These are phyloP conservation scores for human (Homo sapiens) DNA, from an alignment of 2,113 vertebrate genomes.

Conservation along the genomic window DNA sequence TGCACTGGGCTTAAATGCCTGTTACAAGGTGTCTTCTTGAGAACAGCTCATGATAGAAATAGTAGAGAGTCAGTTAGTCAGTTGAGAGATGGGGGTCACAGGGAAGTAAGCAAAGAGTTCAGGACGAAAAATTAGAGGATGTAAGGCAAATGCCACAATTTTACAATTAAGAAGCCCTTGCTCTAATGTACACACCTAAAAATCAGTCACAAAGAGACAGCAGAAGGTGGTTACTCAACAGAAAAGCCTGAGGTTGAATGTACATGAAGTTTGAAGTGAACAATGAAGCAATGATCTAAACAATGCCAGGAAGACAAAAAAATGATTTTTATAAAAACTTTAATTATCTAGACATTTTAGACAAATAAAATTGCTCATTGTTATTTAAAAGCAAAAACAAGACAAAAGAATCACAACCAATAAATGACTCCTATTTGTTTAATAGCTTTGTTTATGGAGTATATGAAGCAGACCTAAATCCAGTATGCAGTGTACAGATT, in stretches of 20 bases:
- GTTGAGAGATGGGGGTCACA: not conserved
- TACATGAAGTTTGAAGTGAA: not conserved
- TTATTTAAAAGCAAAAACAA: not conserved
- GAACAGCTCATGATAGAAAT: not conserved
- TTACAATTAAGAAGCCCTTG: not conserved
- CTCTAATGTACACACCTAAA: not conserved
- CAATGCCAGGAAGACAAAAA: not conserved
- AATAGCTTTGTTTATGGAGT: not conserved
- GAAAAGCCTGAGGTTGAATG: not conserved
- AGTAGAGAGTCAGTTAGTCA: not conserved
- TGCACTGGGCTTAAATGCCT: not conserved
- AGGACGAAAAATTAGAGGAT: not conserved
- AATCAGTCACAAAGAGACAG: not conserved
- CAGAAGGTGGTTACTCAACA: not conserved
- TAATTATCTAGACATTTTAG: not conserved
- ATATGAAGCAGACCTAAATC: not conserved
- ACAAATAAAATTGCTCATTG: not conserved
- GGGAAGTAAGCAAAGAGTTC: not conserved
- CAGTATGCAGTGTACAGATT: rapidly evolving
- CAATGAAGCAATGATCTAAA: not conserved
- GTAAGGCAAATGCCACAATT: not conserved
- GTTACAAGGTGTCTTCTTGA: not conserved
- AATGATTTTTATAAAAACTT: not conserved
- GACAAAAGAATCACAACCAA: not conserved
- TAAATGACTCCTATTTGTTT: not conserved